Conservation (phyloP, 2,113 vertebrate genomes). For the Orthonyx spaldingii region DNA sequence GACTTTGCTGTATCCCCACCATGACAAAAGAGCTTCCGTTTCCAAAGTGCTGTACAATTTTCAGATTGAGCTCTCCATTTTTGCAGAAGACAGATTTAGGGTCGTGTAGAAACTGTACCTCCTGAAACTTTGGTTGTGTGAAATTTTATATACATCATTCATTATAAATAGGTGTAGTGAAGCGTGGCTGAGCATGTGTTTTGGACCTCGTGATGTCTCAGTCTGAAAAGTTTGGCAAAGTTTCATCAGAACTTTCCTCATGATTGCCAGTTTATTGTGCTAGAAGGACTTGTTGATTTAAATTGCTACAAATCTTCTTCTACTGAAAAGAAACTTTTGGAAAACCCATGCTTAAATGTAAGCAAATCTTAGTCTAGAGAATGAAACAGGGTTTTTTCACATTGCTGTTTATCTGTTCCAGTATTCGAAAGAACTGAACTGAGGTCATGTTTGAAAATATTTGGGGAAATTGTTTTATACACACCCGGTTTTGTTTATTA, state of each 20-base stretch:
- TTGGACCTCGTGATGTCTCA: accelerated
- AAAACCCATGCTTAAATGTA: background rate
- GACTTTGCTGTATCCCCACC: accelerated
- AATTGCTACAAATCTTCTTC: background rate
- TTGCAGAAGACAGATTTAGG: background rate
- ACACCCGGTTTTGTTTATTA: background rate
- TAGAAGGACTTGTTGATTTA: background rate
- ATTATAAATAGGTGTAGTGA: background rate
- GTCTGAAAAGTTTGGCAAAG: background rate
- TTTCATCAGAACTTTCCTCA: background rate
- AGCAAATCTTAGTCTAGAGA: background rate
- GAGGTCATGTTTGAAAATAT: background rate
- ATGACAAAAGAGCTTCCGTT: accelerated
- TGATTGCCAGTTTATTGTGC: background rate
- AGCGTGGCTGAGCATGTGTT: background rate
- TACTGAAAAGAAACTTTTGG: background rate
- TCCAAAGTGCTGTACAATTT: background rate
- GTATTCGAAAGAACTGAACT: background rate
- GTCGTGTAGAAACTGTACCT: accelerated
- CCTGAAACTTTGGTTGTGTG: background rate
- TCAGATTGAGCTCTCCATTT: background rate
- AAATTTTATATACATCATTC: background rate
- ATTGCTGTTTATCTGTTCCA: background rate
- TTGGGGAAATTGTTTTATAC: background rate
- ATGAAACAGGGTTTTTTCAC: background rate